Conservation (phyloP, 2,888 invertebrate species). For the Epiblema foenella region DNA sequence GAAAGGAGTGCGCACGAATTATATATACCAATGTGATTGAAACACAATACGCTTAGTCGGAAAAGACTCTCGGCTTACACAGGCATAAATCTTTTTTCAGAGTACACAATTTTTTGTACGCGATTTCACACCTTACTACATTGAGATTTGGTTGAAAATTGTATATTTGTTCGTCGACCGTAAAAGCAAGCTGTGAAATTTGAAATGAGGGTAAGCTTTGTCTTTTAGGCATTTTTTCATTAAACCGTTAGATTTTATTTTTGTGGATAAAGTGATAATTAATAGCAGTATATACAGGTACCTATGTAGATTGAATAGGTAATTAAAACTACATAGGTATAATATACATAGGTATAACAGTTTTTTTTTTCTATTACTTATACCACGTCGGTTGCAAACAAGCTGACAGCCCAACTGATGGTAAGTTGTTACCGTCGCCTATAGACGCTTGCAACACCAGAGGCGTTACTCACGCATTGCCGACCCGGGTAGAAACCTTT, state of each 20-base stretch:
- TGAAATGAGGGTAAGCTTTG: slow-evolving; percentile 30
- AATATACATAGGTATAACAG: too few relatives aligned
- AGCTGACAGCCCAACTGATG: too few relatives aligned
- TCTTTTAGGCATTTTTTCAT: slow-evolving; percentile 32
- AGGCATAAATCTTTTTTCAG: slow-evolving; percentile 12
- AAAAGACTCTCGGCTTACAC: slow-evolving; percentile 2
- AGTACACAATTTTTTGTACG: background rate
- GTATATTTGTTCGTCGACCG: background rate
- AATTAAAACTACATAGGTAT: too few relatives aligned
- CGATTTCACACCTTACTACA: background rate
- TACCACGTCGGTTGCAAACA: too few relatives aligned
- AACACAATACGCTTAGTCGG: background rate
- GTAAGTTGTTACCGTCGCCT: too few relatives aligned
- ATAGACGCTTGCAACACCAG: too few relatives aligned
- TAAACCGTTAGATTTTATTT: slow-evolving; percentile 27
- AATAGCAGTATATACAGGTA: background rate
- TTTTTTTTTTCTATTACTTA: too few relatives aligned
- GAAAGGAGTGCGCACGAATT: background rate
- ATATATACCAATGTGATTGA: background rate
- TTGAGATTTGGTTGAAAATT: background rate
- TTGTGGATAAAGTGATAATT: slow-evolving; percentile 20
- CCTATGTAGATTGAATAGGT: background rate
- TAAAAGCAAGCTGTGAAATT: slow-evolving; percentile 3
- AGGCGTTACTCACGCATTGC: too few relatives aligned
- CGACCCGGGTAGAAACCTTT: too few relatives aligned